Base-by-base conservation (phyloP, 1,140 invertebrate species). In the Babylonia areolata region DNA sequence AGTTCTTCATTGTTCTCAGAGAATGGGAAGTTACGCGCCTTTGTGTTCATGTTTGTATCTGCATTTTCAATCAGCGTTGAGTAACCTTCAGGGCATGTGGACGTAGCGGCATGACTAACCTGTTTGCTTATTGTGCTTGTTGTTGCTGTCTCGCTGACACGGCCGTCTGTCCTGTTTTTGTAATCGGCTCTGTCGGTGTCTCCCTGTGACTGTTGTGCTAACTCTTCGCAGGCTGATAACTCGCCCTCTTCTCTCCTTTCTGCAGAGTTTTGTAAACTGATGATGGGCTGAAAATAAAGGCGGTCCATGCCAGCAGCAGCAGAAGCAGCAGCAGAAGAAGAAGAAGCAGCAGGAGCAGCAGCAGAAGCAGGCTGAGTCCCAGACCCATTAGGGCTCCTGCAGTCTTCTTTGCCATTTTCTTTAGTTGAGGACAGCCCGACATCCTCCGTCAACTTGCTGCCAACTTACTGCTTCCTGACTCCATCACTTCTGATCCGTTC, bases 231-330 rank as follows among this genome's bases (percentile, higher is more conserved):
- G 17, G 75, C 86, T 80, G 85, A 64, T 54, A 80, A 86, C 81
- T 87, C 84, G 80, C 75, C 84, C 71, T 85, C 86, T 87, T 87
- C 86, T 91, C 85, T 90, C 84, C 85, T 86, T 85, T 89, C 89
- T 88, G 64, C 90, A 91, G 90, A 91, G 87, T 91, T 91, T 85
- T 90, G 86, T 90, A 80, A 89, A 37, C 86, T 91, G 90, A 91
- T 91, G 90, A 90, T 90, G 89, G 89, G 87, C 84, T 91, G 88
- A 89, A 79, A 35, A n/a, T n/a, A 40, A 42, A n/a, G 42, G 28
- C 42, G 39, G 3, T 23, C 28, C 39, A 20, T 17, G 77, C 77
- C 33, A 35, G 12, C 37, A 37, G 33, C 73, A 39, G 33, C 73
- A 75, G 33, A 15, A 39, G 9, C n/a, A 75, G 33, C 37, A 6